Evolutionary conservation across 2,888 invertebrate genomes (phyloP), one percentile per base, ranked within the genome.

Genomic region (Polyploca ridens): DNA sequence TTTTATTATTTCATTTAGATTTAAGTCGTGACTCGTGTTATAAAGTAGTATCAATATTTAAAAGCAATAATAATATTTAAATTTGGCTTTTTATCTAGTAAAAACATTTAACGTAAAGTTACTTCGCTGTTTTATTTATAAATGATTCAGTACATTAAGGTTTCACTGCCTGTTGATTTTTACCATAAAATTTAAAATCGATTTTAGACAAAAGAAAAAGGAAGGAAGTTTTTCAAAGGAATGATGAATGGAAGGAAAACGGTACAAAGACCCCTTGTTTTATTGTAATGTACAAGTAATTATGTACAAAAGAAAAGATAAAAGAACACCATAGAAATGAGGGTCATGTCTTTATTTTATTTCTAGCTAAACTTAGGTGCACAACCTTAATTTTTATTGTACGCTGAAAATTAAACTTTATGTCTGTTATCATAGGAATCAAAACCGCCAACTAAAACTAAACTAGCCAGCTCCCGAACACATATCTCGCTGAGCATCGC

Each of bases 401-500:
- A 1, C 58, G 62, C n/a, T 19, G 46, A 16, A 71, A 69, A 72
- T 70, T 73, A 66, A 71, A 65, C 27, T 63, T 64, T 66, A 67
- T 71, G 65, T 71, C 65, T 72, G 72, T 82, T 81, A 77, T 75
- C 69, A 66, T 83, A 93, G 94, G 90, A 95, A 86, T 77, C 93
- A 85, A 95, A 94, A 75, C 94, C 95, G 66, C 27, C 27, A 27
- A 27, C 27, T 27, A 27, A 27, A 27, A 84, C 95, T 41, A 97
- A 97, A 82, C 94, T 97, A 75, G 96, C 97, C 80, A 96, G 96
- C 69, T 97, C 97, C 57, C 96, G 97, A 77, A 97, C 97, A 0
- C 97, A 97, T 78, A 95, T 97, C 76, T 97, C 97, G 66, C 93
- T 97, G 76, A 97, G 96, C 89, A 96, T 97, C 79, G 97, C 97